Base-by-base conservation (phyloP, 2,113 vertebrate species). In the Heliornis fulica region DNA sequence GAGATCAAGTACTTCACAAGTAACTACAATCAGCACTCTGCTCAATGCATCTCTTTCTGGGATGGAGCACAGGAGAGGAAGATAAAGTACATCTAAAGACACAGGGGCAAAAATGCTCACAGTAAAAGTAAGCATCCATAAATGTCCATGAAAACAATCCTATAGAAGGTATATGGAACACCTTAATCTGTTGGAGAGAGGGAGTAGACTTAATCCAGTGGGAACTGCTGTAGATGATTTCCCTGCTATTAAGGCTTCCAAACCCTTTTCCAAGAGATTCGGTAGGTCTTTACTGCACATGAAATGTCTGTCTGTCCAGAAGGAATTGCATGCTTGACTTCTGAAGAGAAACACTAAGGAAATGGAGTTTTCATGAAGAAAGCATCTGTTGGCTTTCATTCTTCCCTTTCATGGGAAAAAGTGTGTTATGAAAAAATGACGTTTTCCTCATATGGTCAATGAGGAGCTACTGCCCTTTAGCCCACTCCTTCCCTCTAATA, bases 351-450 rank as follows among this genome's bases (percentile, higher is more conserved):
- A 88, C 72, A 90, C 60, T 94, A 78, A 96, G 79, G 82, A 95
- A 94, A 93, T 13, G 78, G 64, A 59, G 50, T 95, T 94, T 96
- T 93, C 85, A 91, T 81, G 79, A 83, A 95, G 88, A 96, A 93
- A 97, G 54, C 92, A 93, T 95, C 87, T 97, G 93, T 77, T 96
- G 89, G 68, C 68, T 90, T 92, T 94, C 81, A 56, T 80, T 96
- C 85, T 96, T 83, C 75, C 76, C 79, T 94, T 97, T 94, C 94
- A 95, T 64, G 85, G 94, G 83, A 93, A 97, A 96, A 97, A 94
- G 89, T 60, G 51, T 84, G 60, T 70, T 90, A 65, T 20, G 71
- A 94, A 94, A 96, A 95, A 93, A 75, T 54, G 18, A 90, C 26
- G n/a, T 56, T 96, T 96, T 94, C 88, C 92, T 95, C 93, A 81